Percentiles rank a stretch among this genome's conserved stretches.
phyloP scores from a whole-genome alignment of 2,888 invertebrate genomes.

The Sycophila texana region DNA sequence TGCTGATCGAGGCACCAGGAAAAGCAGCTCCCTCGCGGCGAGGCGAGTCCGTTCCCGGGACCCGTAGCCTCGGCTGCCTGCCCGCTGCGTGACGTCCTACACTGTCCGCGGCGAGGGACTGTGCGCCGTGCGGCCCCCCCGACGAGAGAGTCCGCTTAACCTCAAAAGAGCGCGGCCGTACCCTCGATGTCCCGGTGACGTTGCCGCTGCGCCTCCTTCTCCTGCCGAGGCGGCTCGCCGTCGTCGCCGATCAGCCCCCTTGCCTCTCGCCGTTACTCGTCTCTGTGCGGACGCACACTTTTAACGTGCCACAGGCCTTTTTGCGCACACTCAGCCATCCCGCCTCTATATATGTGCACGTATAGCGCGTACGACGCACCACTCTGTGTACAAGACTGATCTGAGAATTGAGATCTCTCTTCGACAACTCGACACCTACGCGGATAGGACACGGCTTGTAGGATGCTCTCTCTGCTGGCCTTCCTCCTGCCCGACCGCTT shows the following conservation, averaged over 20 bases:
- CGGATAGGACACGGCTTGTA: too few relatives aligned
- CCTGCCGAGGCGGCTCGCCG: not conserved
- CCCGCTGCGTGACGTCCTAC: not conserved
- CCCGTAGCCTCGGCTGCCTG: slow-evolving; percentile 1
- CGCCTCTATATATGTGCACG: slow-evolving; percentile 1
- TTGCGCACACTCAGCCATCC: slow-evolving; percentile 37
- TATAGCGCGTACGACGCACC: not conserved
- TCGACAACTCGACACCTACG: too few relatives aligned
- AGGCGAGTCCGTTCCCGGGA: not conserved
- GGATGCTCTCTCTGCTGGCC: too few relatives aligned
- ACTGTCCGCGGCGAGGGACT: not conserved
- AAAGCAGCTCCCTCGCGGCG: slow-evolving; percentile 16
- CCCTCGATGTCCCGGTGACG: not conserved
- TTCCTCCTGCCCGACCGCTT: too few relatives aligned
- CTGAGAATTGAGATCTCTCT: too few relatives aligned
- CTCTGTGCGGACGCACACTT: slow-evolving; percentile 27
- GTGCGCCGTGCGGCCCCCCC: not conserved
- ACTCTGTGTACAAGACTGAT: not conserved
- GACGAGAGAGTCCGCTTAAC: slow-evolving; percentile 7
- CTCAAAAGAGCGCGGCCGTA: not conserved
- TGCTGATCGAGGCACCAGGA: slow-evolving; percentile 54
- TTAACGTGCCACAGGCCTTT: slow-evolving; percentile 31
- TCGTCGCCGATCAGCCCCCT: slow-evolving; percentile 7
- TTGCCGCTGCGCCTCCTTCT: slow-evolving; percentile 3
- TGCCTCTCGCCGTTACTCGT: slow-evolving; percentile 31